Conservation (phyloP, 2,113 vertebrate species). For the Probosciger aterrimus region DNA sequence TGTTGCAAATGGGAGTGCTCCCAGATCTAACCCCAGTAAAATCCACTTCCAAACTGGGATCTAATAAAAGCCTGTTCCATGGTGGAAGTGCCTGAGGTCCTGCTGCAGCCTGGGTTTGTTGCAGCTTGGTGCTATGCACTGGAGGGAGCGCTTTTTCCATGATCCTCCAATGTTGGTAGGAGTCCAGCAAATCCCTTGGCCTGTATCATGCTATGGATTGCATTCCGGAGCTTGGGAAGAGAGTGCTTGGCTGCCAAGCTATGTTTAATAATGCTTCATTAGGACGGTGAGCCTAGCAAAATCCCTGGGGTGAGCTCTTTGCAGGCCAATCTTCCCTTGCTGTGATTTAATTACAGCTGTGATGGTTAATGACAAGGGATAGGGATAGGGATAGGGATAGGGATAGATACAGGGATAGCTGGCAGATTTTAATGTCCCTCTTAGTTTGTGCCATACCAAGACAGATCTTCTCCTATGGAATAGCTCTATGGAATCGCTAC, state of each 20-base stretch:
- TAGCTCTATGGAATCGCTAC: neutral
- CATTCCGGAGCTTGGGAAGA: neutral
- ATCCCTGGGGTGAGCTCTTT: neutral
- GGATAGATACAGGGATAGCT: neutral
- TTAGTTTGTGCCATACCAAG: fast-evolving
- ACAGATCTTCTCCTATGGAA: neutral
- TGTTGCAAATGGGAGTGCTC: fast-evolving
- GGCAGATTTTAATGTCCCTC: neutral
- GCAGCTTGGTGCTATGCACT: neutral
- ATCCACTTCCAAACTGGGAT: neutral
- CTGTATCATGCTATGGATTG: neutral
- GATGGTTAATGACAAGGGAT: neutral
- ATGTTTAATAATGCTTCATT: neutral
- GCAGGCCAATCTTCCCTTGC: neutral
- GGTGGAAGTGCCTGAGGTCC: fast-evolving
- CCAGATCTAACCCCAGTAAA: neutral
- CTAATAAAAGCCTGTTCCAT: neutral
- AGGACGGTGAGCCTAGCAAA: neutral
- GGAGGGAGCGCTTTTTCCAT: neutral
- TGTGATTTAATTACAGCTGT: neutral
- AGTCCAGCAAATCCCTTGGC: neutral
- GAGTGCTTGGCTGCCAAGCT: neutral
- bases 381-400: neutral
- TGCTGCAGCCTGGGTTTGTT: neutral
- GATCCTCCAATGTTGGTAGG: neutral